Conservation (phyloP, 2,888 invertebrate species). For the Mythimna pallens region DNA sequence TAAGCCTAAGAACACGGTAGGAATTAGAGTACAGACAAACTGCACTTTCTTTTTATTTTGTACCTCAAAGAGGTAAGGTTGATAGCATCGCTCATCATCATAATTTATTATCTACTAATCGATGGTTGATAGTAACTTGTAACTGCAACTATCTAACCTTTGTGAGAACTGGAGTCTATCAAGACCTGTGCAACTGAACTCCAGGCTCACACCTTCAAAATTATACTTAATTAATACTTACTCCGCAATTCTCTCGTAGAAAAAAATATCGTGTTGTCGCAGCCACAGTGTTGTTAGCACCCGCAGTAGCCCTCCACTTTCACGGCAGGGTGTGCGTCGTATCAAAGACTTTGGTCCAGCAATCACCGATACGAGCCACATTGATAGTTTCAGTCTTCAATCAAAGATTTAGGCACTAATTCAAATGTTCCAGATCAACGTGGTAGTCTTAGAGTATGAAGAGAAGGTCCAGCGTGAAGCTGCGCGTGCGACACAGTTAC, state of each 20-base stretch:
- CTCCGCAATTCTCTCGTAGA: neutral
- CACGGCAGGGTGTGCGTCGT: neutral
- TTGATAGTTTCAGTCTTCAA: neutral
- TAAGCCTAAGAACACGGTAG: neutral
- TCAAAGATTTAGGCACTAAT: neutral
- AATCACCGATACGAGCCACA: neutral
- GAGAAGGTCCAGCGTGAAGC: slow-evolving; percentile 85
- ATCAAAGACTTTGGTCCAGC: neutral
- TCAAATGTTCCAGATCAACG: slow-evolving; percentile 77
- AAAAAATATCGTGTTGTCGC: neutral
- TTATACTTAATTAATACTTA: neutral
- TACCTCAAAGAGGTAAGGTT: too few relatives aligned
- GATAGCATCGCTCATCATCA: too few relatives aligned
- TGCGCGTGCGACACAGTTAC: slow-evolving; percentile 79
- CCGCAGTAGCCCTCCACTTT: neutral
- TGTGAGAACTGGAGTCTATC: too few relatives aligned
- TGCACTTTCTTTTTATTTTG: too few relatives aligned
- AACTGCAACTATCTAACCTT: too few relatives aligned
- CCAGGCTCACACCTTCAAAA: too few relatives aligned
- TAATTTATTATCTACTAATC: too few relatives aligned
- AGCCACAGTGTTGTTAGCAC: too few relatives aligned
- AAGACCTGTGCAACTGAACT: too few relatives aligned
- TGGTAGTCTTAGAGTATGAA: slow-evolving; percentile 86
- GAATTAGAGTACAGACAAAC: neutral
- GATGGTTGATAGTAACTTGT: too few relatives aligned